phyloP scores from a whole-genome alignment of 2,113 vertebrate genomes.

The Dunckerocampus dactyliophorus region DNA sequence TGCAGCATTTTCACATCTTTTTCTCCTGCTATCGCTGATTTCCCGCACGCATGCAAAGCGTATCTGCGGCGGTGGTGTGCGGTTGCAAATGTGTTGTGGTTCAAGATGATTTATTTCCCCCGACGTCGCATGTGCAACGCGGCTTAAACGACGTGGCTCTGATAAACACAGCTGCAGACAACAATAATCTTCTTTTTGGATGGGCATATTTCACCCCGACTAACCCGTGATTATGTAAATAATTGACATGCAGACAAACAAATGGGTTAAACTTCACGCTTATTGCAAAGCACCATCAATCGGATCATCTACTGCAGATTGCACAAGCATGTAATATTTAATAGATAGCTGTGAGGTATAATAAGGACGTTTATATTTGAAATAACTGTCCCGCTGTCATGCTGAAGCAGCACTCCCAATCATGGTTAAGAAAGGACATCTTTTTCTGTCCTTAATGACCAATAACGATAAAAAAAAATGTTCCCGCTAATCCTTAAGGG shows the following conservation, averaged over 20 bases:
- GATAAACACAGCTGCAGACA: constrained; percentile 5
- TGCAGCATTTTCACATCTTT: constrained; percentile 6
- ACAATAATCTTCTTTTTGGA: constrained; percentile 1
- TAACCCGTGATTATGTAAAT: neutral
- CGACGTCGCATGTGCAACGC: constrained; percentile 2
- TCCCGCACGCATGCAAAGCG: neutral
- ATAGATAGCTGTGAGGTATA: neutral
- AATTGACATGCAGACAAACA: neutral
- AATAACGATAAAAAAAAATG: constrained; percentile 27
- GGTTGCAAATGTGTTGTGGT: neutral
- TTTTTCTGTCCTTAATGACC: constrained; percentile 24
- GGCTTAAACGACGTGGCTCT: neutral
- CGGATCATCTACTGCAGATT: neutral
- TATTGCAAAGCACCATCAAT: neutral
- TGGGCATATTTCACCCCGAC: neutral
- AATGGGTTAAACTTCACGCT: neutral
- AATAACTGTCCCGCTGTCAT: constrained; percentile 4
- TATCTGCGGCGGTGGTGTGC: neutral
- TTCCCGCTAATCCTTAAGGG: constrained; percentile 23
- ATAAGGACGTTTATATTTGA: neutral
- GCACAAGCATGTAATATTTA: neutral
- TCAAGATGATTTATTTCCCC: constrained; percentile 17
- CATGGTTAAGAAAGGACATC: constrained; percentile 25
- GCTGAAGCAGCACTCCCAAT: constrained; percentile 8
- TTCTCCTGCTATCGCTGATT: neutral